phyloP scores from a whole-genome alignment of 2,888 invertebrate species.

The Drosophila paramelanica region DNA sequence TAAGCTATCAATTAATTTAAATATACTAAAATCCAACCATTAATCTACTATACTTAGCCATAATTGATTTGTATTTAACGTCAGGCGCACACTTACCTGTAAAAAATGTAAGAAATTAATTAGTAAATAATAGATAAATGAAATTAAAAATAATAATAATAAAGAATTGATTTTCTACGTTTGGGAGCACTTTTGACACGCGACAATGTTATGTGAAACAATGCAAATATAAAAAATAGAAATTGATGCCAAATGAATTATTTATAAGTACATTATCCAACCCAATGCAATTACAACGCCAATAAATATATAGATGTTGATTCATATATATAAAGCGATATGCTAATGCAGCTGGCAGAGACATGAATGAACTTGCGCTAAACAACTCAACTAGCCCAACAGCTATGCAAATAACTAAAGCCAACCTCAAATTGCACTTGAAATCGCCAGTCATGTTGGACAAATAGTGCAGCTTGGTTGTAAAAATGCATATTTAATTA shows the following conservation, averaged over 20 bases:
- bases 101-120: slow-evolving; percentile 22
- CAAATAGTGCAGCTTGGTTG: slow-evolving; percentile 9
- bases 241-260: slow-evolving; percentile 32
- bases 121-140: slow-evolving; percentile 13
- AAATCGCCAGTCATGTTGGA: slow-evolving; percentile 15
- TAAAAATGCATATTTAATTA: slow-evolving; percentile 19
- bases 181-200: slow-evolving; percentile 54
- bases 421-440: slow-evolving; percentile 32
- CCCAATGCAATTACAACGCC: slow-evolving; percentile 1
- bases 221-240: slow-evolving; percentile 16
- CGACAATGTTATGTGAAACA: slow-evolving; percentile 34
- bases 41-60: slow-evolving; percentile 28
- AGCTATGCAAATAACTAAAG: slow-evolving; percentile 51
- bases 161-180: background rate
- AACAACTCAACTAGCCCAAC: slow-evolving; percentile 23
- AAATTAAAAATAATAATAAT: slow-evolving; percentile 4
- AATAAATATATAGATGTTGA: slow-evolving; percentile 10
- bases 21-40: background rate
- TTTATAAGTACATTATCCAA: slow-evolving; percentile 33
- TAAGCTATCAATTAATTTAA: too few species aligned
- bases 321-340: slow-evolving; percentile 14
- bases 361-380: slow-evolving; percentile 51
- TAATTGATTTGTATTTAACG: background rate
- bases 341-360: slow-evolving; percentile 25
- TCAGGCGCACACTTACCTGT: slow-evolving; percentile 22